These are phyloP conservation scores for Eumaeus atala DNA, from an alignment of 1,140 invertebrate species.

Conservation along the genomic window DNA sequence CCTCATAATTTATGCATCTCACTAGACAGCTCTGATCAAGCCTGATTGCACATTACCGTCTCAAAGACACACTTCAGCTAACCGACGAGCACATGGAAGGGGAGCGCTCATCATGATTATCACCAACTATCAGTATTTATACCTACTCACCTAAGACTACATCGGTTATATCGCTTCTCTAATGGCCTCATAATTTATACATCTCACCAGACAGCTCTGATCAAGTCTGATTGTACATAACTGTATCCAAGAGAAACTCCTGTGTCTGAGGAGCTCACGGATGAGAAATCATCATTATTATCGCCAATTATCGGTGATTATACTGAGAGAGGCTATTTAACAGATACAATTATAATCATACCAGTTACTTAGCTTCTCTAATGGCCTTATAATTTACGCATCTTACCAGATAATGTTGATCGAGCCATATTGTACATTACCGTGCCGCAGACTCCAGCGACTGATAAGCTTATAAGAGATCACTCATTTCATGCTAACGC, in stretches of 20 bases:
- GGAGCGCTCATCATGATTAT: background rate
- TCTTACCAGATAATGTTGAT: constrained; percentile 29
- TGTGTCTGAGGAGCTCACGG: background rate
- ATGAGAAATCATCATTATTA: background rate
- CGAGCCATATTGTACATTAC: constrained; percentile 46
- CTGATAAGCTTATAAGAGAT: no score
- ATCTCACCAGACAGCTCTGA: constrained; percentile 29
- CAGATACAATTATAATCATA: no score
- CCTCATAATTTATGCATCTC: constrained; percentile 24
- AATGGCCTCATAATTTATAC: constrained; percentile 21
- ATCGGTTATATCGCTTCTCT: constrained; percentile 15
- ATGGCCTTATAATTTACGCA: constrained; percentile 22
- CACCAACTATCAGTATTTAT: background rate
- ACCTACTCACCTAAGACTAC: no score
- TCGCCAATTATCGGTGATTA: background rate
- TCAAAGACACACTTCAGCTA: constrained; percentile 32
- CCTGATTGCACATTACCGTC: constrained; percentile 49
- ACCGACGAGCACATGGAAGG: background rate
- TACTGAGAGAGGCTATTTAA: no score
- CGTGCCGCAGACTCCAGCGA: constrained; percentile 45
- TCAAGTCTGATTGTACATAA: constrained; percentile 47
- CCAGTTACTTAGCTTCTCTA: constrained; percentile 15
- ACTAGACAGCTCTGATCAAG: constrained; percentile 30
- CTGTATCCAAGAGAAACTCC: constrained; percentile 38
- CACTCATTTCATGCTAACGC: no score